Evolutionary conservation across 2,797 vertebrate species (phyloP), one percentile per base, ranked within the genome.

Genomic region (Zalophus californianus): DNA sequence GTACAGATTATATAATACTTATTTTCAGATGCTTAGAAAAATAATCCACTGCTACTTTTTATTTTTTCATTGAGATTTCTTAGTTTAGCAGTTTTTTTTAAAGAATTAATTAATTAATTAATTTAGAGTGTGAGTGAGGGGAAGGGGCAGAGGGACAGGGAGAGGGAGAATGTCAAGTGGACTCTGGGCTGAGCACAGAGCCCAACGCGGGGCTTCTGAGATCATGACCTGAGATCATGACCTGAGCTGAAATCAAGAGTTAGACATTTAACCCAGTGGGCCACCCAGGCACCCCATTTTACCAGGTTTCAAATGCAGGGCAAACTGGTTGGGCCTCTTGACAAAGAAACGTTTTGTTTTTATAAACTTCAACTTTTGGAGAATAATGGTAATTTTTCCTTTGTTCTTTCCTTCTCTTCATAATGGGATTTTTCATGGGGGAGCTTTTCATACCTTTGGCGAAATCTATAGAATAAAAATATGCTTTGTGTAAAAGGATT

Each of bases 31-130:
- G 52, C 13, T 89, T 96, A 83, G 18, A 79, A 93, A 93, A 90
- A 16, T 90, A 93, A 78, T 32, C 77, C 41, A 60, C 27, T 48
- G 13, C 64, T 80, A 44, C 27, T 70, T 68, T 89, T 21, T 35
- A 16, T n/a, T 77, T 70, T 97, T 93, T 94, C 86, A 62, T 72
- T 95, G 97, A 95, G 87, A 91, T 91, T 87, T 96, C 95, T 96
- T 95, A 96, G 66, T 27, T 70, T 92, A 98, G 78, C 73, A 75
- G 88, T 89, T 93, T 68, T 68, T 68, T 20, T 0, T 5, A 35
- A 35, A n/a, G 66, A 68, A 21, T 35, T 20, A 18, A 68, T 68
- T n/a, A 15, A 32, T 56, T 21, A 18, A n/a, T 64, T 64, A 32
- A 64, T n/a, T 32, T 1, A 64, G 62, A 32, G 62, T 64, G 29